Evolutionary conservation across 2,113 vertebrate species (phyloP).

Genomic region (Scytalopus superciliaris): DNA sequence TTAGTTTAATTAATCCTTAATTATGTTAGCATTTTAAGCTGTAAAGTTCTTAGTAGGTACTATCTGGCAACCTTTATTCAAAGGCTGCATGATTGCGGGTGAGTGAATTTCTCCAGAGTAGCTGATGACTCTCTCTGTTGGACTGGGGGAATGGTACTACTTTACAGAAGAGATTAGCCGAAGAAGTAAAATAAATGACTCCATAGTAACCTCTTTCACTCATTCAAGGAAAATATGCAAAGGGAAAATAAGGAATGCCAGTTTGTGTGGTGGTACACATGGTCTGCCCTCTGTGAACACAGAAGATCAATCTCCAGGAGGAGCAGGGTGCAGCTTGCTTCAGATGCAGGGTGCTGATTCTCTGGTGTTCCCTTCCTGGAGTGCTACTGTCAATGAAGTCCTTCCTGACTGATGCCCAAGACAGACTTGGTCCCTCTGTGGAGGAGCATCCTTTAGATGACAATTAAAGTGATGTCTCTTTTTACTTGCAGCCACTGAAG

Average conservation of each 20-base stretch:
- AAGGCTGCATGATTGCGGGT: neutral
- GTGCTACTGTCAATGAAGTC: neutral
- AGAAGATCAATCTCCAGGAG: neutral
- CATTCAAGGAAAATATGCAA: neutral
- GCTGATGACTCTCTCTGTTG: neutral
- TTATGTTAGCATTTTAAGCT: neutral
- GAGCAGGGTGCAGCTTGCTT: neutral
- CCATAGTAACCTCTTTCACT: neutral
- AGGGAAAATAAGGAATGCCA: neutral
- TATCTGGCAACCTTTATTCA: neutral
- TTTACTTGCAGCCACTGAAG: neutral
- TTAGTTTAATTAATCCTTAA: neutral
- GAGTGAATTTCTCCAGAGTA: neutral
- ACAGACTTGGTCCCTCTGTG: neutral
- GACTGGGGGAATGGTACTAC: neutral
- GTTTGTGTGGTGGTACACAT: neutral
- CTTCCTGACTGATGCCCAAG: neutral
- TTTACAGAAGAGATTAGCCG: neutral
- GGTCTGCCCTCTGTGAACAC: neutral
- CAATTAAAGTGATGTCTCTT: neutral
- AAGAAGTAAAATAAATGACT: neutral
- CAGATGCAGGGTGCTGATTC: neutral
- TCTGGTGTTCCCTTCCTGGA: neutral
- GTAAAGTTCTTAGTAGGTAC: neutral
- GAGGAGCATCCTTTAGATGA: neutral